Evolutionary conservation across 2,113 vertebrate genomes (phyloP), one percentile per base, ranked within the genome.

Genomic region (Procapra przewalskii): DNA sequence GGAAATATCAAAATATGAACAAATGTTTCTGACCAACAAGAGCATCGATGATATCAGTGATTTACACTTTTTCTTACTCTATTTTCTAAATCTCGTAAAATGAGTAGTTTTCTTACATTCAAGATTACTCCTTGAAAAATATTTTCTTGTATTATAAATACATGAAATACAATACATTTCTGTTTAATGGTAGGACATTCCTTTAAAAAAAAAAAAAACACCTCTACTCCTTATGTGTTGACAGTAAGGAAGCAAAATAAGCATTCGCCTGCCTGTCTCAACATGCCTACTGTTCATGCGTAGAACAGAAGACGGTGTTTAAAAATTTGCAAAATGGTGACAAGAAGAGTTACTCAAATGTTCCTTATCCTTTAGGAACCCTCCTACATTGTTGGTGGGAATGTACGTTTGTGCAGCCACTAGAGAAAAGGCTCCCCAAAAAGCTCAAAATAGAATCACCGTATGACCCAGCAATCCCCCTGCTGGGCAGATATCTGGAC

Each of bases 41-140:
- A 57, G 87, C 55, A 75, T 64, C 6, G 0, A 16, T 79, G 57
- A 79, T 59, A 75, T 43, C 11, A 5, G 33, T 79, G 67, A 80
- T 60, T 88, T 4, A 67, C 62, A 67, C n/a, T 86, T 90, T 87
- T 31, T 45, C 33, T 80, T 33, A 33, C 36, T 48, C 89, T 91
- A 91, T 86, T 97, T 96, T 88, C 80, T 43, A 93, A 95, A 80
- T 91, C 14, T 54, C 40, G 0, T 25, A 88, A 97, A 93, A 80
- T 86, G 6, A 64, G n/a, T 67, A 36, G 33, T 75, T 67, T 67
- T 86, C 62, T 90, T 57, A 59, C 21, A 54, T 13, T 85, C 62
- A 55, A 36, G 75, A 84, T 64, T 31, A 81, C 15, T 91, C 45
- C 55, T 57, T 92, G 13, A 52, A 91, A 21, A 62, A 88, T 1